These are phyloP conservation scores for Trachymyrmex septentrionalis DNA, from an alignment of 1,140 invertebrate genomes.

Conservation along the genomic window DNA sequence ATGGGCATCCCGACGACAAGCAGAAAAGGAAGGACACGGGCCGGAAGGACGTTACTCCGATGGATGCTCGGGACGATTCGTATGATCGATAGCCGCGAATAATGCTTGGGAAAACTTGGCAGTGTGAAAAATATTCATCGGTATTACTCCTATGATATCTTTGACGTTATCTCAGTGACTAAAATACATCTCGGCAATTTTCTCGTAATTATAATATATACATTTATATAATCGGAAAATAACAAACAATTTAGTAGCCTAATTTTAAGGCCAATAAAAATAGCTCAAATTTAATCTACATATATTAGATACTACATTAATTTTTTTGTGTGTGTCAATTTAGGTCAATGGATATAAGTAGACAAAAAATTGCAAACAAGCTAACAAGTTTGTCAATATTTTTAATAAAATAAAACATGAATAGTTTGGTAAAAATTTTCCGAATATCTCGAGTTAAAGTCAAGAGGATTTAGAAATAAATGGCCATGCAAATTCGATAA, in stretches of 20 bases:
- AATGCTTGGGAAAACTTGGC: slow-evolving; percentile 3
- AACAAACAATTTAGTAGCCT: not conserved
- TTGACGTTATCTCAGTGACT: not conserved
- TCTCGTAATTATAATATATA: not conserved
- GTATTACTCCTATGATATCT: slow-evolving; percentile 22
- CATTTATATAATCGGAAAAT: not conserved
- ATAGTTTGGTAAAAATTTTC: slow-evolving; percentile 4
- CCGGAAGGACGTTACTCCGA: slow-evolving; percentile 53
- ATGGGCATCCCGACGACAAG: slow-evolving; percentile 25
- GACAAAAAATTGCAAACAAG: not conserved
- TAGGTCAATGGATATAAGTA: not conserved
- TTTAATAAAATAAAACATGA: not conserved
- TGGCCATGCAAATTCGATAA: not conserved
- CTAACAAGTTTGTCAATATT: not conserved
- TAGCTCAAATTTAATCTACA: not conserved
- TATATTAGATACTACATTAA: not conserved
- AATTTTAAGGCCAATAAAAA: not conserved
- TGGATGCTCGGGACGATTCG: slow-evolving; percentile 40
- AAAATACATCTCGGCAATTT: not conserved
- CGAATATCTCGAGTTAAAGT: not conserved
- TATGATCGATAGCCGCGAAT: slow-evolving; percentile 64
- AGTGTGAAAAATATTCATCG: slow-evolving; percentile 8
- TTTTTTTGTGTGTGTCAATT: not conserved
- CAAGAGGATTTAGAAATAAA: not conserved
- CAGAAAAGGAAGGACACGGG: slow-evolving; percentile 35